Conservation (phyloP, 2,888 invertebrate species). For the Tineola bisselliella region DNA sequence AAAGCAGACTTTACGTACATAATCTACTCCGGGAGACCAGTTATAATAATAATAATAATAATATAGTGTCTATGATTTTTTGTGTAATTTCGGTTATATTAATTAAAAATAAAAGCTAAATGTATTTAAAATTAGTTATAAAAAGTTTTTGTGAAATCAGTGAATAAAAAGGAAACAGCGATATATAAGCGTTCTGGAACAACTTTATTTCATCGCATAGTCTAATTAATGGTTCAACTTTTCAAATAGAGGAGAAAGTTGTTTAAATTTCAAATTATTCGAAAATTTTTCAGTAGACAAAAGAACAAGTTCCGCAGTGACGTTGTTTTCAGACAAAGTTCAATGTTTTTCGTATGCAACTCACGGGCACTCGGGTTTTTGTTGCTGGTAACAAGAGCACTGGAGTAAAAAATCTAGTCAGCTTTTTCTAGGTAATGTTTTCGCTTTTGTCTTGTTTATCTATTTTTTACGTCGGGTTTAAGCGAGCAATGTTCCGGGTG, state of each 20-base stretch:
- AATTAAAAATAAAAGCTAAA: background rate
- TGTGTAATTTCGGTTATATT: no score
- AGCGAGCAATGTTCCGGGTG: background rate
- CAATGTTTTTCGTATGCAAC: conserved; percentile 14
- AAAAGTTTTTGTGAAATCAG: background rate
- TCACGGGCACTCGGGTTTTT: conserved; percentile 10
- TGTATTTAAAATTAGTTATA: background rate
- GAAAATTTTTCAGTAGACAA: conserved; percentile 3
- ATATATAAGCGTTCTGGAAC: background rate
- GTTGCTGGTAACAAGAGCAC: conserved; percentile 11
- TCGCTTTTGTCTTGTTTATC: conserved; percentile 10
- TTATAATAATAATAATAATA: no score
- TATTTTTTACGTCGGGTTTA: conserved; percentile 1
- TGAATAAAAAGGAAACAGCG: background rate
- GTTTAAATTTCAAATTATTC: conserved; percentile 13
- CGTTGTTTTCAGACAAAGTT: conserved; percentile 10
- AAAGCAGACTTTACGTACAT: no score
- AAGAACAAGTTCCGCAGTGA: conserved; percentile 10
- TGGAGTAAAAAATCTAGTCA: conserved; percentile 13
- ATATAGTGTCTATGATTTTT: no score
- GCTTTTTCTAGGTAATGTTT: conserved; percentile 11
- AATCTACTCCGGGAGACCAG: no score
- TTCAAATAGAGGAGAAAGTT: conserved; percentile 12
- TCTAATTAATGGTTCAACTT: background rate
- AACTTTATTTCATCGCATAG: background rate